Conservation (phyloP, 2,113 vertebrate genomes). For the Pseudorectes ferrugineus region DNA sequence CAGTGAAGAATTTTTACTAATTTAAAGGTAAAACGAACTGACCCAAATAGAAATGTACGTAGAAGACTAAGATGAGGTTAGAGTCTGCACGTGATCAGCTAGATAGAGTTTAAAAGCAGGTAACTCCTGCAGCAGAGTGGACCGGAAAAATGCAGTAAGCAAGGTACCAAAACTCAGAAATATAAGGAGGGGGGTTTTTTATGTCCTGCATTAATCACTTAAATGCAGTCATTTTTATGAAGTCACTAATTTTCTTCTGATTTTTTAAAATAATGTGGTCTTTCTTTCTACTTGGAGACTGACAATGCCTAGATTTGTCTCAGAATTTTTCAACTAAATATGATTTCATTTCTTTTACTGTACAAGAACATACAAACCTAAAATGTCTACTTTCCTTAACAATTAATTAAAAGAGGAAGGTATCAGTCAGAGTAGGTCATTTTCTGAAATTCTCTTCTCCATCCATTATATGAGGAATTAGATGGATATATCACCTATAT, state of each 20-base stretch:
- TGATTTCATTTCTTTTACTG: not conserved
- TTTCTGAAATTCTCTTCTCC: not conserved
- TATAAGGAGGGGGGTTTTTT: fast-evolving
- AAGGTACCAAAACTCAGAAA: not conserved
- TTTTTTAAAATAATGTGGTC: not conserved
- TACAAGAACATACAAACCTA: not conserved
- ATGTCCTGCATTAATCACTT: not conserved
- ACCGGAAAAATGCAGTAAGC: not conserved
- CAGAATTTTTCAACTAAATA: not conserved
- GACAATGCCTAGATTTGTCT: not conserved
- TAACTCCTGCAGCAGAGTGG: not conserved
- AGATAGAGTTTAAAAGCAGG: not conserved
- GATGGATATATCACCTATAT: not conserved
- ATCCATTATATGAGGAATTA: not conserved
- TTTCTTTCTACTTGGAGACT: not conserved
- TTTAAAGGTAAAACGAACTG: not conserved
- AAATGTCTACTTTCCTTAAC: not conserved
- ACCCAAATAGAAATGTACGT: not conserved
- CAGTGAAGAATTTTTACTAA: not conserved
- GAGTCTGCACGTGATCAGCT: fast-evolving
- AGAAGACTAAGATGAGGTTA: not conserved
- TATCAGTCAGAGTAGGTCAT: not conserved
- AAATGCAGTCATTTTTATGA: not conserved
- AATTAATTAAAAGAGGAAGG: not conserved
- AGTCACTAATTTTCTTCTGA: not conserved